A percentile compares a stretch with the other conserved stretches of the same genome.
Conservation (phyloP, 2,113 vertebrate species). For the Mormoops blainvillei region DNA sequence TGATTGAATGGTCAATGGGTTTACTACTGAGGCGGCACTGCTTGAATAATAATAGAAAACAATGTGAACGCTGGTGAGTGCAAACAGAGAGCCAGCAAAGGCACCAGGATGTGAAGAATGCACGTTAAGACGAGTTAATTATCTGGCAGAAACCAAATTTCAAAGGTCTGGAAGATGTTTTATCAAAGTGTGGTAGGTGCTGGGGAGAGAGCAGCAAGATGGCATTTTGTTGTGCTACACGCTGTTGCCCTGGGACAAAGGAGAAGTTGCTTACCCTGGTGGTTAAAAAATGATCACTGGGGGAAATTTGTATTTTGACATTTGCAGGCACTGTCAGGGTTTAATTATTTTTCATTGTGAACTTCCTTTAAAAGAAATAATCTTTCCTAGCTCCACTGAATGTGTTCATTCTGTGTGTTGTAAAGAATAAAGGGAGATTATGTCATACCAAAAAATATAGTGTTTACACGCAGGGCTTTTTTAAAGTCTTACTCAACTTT, state of each 20-base stretch:
- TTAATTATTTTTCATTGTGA: constrained; percentile 60
- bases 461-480: neutral
- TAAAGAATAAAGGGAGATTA: neutral
- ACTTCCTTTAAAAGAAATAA: constrained; percentile 36
- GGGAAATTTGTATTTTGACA: constrained; percentile 38
- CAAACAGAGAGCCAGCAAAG: constrained; percentile 72
- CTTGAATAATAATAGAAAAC: constrained; percentile 92
- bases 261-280: neutral
- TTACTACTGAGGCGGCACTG: constrained; percentile 84
- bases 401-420: neutral
- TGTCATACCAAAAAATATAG: neutral
- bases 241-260: neutral
- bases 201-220: neutral
- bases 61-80: constrained; percentile 77
- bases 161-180: constrained; percentile 46
- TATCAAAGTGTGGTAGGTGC: neutral
- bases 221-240: neutral
- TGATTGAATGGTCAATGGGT: constrained; percentile 91
- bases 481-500: neutral
- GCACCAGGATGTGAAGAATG: constrained; percentile 75
- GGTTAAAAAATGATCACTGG: constrained; percentile 41
- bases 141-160: constrained; percentile 60
- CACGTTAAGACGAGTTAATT: constrained; percentile 84
- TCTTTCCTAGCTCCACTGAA: neutral
- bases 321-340: constrained; percentile 55